These are phyloP conservation scores for Pluvianellus socialis DNA, from an alignment of 2,113 vertebrate genomes.

Conservation along the genomic window DNA sequence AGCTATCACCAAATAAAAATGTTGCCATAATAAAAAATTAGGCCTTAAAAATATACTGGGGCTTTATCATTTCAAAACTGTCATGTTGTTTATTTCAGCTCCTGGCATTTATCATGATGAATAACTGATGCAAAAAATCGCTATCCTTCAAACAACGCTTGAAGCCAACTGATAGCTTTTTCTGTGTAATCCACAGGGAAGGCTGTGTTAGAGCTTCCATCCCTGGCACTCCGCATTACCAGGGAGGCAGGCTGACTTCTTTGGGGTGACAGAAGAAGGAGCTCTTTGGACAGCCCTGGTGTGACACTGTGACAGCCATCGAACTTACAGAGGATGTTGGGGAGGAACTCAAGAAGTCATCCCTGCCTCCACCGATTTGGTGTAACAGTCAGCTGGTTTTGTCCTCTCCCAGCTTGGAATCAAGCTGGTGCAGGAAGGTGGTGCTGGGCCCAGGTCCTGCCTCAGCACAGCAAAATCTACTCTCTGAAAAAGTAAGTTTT, in stretches of 20 bases:
- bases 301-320: background rate
- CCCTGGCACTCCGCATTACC: fast-evolving
- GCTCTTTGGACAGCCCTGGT: background rate
- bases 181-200: background rate
- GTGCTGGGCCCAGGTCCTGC: fast-evolving
- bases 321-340: fast-evolving
- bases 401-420: background rate
- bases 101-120: background rate
- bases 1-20: background rate
- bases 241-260: background rate
- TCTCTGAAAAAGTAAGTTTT: background rate
- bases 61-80: background rate
- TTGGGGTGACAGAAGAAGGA: background rate
- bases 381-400: background rate
- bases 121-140: background rate
- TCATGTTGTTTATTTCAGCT: constrained; percentile 24
- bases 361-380: background rate
- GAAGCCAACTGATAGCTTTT: background rate
- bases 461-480: background rate
- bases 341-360: fast-evolving
- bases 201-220: background rate
- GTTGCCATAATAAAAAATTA: background rate
- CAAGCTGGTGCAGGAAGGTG: background rate
- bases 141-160: background rate
- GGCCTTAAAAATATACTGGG: background rate